Evolutionary conservation across 1,140 invertebrate species (phyloP), one percentile per base, ranked within the genome.

Genomic region (Nebria ingens): DNA sequence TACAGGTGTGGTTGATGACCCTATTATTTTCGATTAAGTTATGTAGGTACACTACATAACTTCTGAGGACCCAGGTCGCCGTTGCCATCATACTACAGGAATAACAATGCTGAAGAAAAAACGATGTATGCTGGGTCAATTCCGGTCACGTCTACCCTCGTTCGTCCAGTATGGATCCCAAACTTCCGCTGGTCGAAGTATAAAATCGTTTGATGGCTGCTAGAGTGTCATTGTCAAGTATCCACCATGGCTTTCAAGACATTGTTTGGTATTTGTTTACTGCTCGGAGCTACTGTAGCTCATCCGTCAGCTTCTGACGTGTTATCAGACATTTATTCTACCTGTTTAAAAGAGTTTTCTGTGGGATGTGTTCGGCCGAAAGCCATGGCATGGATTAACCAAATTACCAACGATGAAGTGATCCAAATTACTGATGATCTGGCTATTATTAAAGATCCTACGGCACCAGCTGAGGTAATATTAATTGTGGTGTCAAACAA

Each of bases 351-450:
- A 62, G 76, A 80, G 60, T 79, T 82, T 61, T 81, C 79, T 42
- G 70, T 79, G 51, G 74, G 75, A 52, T 90, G 87, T 70, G 82
- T 84, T 34, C 85, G 86, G 62, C 87, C 87, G 9, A 87, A 85
- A 68, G 78, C 87, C 13, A 66, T 89, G 57, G 72, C 79, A 49
- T 89, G 86, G 77, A 75, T 89, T 38, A 83, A 79, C 57, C 71
- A 77, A 19, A 83, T 82, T 2, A 70, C 77, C 20, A 76, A 81
- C 56, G 76, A 84, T 60, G 79, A 85, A 23, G 79, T 80, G 62
- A 80, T 90, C 55, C 77, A 77, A 15, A 78, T 90, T 45, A 89
- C 86, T 1, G 78, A 87, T 2, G 83, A 88, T 60, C 70, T 90
- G 38, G 74, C 80, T 2, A 76, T 90, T 34, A 75, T 88, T 2